These are phyloP conservation scores for Hermaeophaga mercurialis DNA, from an alignment of 2,888 invertebrate species.

Conservation along the genomic window DNA sequence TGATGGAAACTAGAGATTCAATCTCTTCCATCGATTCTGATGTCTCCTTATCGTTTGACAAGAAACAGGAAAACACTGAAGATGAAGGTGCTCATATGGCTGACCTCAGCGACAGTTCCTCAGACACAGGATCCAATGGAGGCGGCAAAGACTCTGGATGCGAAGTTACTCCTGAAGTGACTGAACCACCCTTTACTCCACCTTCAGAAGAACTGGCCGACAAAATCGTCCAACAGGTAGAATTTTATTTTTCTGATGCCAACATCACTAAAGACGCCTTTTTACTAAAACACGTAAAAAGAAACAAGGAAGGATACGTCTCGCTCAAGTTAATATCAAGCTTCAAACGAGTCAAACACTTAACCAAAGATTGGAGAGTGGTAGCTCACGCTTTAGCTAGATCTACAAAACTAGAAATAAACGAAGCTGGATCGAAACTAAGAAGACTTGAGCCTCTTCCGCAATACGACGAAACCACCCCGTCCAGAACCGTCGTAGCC, in stretches of 20 bases:
- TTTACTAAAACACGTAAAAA: conserved; percentile 89
- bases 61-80: conserved; percentile 27
- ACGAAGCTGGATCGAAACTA: conserved; percentile 88
- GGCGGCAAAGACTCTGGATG: conserved; percentile 72
- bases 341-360: conserved; percentile 91
- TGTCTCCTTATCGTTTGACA: conserved; percentile 63
- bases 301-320: conserved; percentile 95
- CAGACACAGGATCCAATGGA: conserved; percentile 67
- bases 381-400: conserved; percentile 84
- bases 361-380: conserved; percentile 92
- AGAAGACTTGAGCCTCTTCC: conserved; percentile 84
- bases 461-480: conserved; percentile 89
- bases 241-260: conserved; percentile 94
- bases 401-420: conserved; percentile 83
- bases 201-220: conserved; percentile 79
- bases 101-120: conserved; percentile 70
- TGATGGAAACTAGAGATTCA: conserved; percentile 64
- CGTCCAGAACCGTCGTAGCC: conserved; percentile 89
- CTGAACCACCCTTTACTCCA: conserved; percentile 67
- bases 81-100: conserved; percentile 57
- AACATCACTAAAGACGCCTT: conserved; percentile 96
- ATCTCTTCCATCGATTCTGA: conserved; percentile 68
- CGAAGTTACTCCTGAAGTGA: conserved; percentile 64
- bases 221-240: conserved; percentile 85
- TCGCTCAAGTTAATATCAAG: conserved; percentile 93